Evolutionary conservation across 2,113 vertebrate genomes (phyloP), one percentile per base, ranked within the genome.

Genomic region (Sclerurus mexicanus): DNA sequence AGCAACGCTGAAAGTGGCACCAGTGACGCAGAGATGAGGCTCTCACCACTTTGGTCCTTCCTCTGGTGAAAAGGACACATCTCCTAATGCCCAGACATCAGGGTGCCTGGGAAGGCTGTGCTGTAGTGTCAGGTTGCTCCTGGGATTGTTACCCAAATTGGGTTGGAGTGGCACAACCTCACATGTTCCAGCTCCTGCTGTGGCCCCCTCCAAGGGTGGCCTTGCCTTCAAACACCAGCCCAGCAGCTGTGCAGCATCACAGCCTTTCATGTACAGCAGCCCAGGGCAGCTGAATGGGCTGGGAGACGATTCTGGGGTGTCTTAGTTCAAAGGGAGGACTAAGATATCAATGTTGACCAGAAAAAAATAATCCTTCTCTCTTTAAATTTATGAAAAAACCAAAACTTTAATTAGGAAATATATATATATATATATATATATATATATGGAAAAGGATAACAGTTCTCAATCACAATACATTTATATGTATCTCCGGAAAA

Each of bases 91-190:
- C 19, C 49, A 31, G 21, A 4, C 18, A 63, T 24, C 33, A 33
- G 35, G 33, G 31, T 59, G 14, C 42, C 60, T 44, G 67, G 42
- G 9, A 40, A 47, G 58, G 52, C 33, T 37, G 39, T 42, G 47
- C 47, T n/a, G 47, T 64, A 5, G 3, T 12, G 47, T 2, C 23
- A 13, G 47, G 10, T 22, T 83, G n/a, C 46, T 53, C 25, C 42
- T 31, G 39, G 14, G 5, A 3, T 4, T 55, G 14, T 39, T n/a
- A 44, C 21, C 28, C 18, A 35, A 6, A 28, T 0, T 2, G 14
- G 9, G 12, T 5, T 4, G 20, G 19, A 21, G 35, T 1, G 33
- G 18, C 35, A 76, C 4, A 27, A 15, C 15, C 10, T 75, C 58
- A 25, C 2, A 3, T 7, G n/a, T 27, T 79, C 31, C 28, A 35